Conservation (phyloP, 2,113 vertebrate genomes). For the Calyptommatus sinebrachiatus region DNA sequence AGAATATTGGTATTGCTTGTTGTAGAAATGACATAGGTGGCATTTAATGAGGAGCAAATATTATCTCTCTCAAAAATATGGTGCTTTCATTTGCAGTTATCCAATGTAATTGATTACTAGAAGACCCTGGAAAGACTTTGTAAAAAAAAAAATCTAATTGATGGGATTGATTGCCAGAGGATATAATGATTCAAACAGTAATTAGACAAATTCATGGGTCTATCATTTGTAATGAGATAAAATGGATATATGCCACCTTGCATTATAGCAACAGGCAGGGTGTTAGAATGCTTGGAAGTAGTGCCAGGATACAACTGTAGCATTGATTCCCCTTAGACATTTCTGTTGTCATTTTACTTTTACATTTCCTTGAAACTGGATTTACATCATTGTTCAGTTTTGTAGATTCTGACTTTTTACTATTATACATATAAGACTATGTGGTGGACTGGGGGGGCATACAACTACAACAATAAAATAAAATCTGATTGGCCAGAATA, state of each 20-base stretch:
- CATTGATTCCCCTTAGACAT: not conserved
- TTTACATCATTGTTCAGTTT: no score
- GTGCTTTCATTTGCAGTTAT: not conserved
- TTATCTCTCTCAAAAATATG: not conserved
- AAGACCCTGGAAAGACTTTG: no score
- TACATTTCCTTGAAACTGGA: no score
- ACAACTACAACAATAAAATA: no score
- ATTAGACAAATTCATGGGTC: not conserved
- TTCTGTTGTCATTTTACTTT: not conserved
- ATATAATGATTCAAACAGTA: not conserved
- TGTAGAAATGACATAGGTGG: not conserved
- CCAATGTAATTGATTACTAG: no score
- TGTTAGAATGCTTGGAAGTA: no score
- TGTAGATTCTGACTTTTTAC: no score
- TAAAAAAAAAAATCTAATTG: no score
- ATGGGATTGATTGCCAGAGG: not conserved
- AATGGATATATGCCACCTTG: not conserved
- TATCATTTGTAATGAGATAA: not conserved
- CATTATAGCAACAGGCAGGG: no score
- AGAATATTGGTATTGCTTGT: not conserved
- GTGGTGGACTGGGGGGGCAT: no score
- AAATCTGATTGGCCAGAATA: not conserved
- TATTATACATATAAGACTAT: no score
- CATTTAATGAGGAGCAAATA: not conserved
- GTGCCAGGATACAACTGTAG: not conserved